Evolutionary conservation across 2,888 invertebrate species (phyloP), one percentile per base, ranked within the genome.

Genomic region (Poecilus cupreus): DNA sequence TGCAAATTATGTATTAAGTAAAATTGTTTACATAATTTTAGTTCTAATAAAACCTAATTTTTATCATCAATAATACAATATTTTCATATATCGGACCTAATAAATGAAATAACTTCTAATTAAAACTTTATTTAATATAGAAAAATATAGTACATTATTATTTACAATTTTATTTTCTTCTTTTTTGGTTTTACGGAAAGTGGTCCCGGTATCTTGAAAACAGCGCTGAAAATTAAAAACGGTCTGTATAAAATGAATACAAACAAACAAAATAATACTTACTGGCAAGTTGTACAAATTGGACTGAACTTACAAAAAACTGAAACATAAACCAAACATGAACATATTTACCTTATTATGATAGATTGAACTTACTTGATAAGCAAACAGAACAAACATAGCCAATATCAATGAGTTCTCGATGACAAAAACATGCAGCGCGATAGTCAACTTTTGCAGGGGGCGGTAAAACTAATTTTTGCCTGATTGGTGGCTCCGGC

Each of bases 231-330:
- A 93, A 86, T 87, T 82, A 89, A 88, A 84, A 70, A 32, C 43
- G 46, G 16, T 51, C 18, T 26, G 24, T 74, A 37, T 57, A 13
- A 16, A 26, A 60, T 46, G n/a, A n/a, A 22, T 49, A 16, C 20
- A 64, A 39, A 39, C 18, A 16, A 68, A 18, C 18, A 68, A 39
- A 20, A 76, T 16, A 70, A 87, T 91, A 96, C 96, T 94, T 90
- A 96, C 96, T 98, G 97, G 89, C 98, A 98, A 46, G 98, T 98
- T 22, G 98, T 97, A 89, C 98, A 98, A 85, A 98, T 97, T 0
- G 98, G 98, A 88, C 97, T 98, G 90, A 97, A 98, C 88, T 96
- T 96, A 90, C 98, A 99, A 90, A 98, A 98, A 84, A 98, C 97
- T 97, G 91, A 87, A 92, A 92, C 11, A 37, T 8, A 51, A 16